Percentiles rank a stretch among this genome's conserved stretches.
Evolutionary conservation across 2,113 vertebrate species (phyloP).

Genomic region (Bungarus multicinctus): DNA sequence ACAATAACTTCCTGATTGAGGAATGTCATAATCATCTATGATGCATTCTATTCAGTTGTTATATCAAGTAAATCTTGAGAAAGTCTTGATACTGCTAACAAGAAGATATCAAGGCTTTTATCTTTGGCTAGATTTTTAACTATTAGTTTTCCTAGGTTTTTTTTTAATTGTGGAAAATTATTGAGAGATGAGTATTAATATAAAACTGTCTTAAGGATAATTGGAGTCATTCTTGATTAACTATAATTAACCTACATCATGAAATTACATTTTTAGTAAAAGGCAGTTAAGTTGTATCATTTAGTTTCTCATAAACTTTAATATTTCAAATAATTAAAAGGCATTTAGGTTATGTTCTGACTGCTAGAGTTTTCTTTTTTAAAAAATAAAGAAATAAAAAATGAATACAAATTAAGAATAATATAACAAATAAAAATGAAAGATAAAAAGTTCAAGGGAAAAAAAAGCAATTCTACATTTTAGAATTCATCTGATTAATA

Average conservation of each 20-base stretch:
- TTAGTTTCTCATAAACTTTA: slow-evolving; percentile 42
- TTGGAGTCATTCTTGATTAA: slow-evolving; percentile 51
- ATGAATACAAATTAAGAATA: background rate
- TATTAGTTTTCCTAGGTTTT: slow-evolving; percentile 31
- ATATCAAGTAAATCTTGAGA: slow-evolving; percentile 7
- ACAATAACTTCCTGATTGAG: slow-evolving; percentile 5
- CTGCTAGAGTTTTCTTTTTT: background rate
- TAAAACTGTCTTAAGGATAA: slow-evolving; percentile 12
- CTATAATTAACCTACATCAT: slow-evolving; percentile 60
- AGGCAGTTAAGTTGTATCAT: slow-evolving; percentile 46
- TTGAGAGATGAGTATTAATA: slow-evolving; percentile 1
- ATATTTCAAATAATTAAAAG: slow-evolving; percentile 66
- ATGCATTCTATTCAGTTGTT: slow-evolving; percentile 17
- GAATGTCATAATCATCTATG: slow-evolving; percentile 3
- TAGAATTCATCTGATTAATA: background rate
- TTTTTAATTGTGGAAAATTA: slow-evolving; percentile 16
- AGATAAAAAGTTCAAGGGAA: background rate
- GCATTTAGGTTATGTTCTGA: slow-evolving; percentile 52
- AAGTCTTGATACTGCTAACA: slow-evolving; percentile 1
- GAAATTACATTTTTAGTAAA: slow-evolving; percentile 47
- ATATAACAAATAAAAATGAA: background rate
- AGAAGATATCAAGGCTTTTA: slow-evolving; percentile 11
- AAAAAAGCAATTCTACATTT: background rate
- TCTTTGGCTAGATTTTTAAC: slow-evolving; percentile 25
- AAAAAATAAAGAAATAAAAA: background rate